Base-by-base conservation (phyloP, 1,140 invertebrate species). In the Limonius californicus region DNA sequence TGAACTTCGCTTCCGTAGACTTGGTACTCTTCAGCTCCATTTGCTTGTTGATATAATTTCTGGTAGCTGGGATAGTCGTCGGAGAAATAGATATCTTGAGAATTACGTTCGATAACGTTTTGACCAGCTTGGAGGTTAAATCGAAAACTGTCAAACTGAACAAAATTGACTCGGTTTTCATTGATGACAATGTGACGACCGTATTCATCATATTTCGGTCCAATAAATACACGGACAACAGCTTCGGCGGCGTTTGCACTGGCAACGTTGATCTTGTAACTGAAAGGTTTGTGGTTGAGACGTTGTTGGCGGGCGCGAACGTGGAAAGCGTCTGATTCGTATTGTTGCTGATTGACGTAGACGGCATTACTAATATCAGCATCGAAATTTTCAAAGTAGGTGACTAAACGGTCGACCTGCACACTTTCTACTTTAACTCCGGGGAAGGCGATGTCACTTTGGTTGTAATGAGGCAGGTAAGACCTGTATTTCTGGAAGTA, bases 351-450 rank as follows among this genome's bases (percentile, higher is more conserved):
- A 39, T 76, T 70, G 0, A 78, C 72, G 19, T 76, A 77, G 14
- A 90, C 62, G 54, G 84, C 84, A 66, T 89, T 87, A 69, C 80
- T 85, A 23, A 89, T 82, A 62, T 88, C 83, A 14, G 87, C 67
- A 68, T 88, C 83, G 66, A 83, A 85, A 27, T 87, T 78, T 50
- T 90, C 87, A 76, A 89, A 89, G 73, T 84, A 90, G 19, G 89
- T 90, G 35, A 12, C 78, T 6, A 91, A 73, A 54, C 84, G 82
- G 72, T 86, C 85, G 1, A 87, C 79, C 1, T 75, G 69, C 2
- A 89, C 79, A 32, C 81, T 81, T 59, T 85, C 81, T 59, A 91
- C 80, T 65, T 83, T 82, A 14, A 90, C 79, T 81, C 70, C 75
- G 3, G 83, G 80, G 72, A 82, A 86, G 62, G 60, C 61, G 0